Percentiles rank a stretch among this genome's conserved stretches.
phyloP scores from a whole-genome alignment of 2,888 invertebrate genomes.

The Neoscelio sp. region DNA sequence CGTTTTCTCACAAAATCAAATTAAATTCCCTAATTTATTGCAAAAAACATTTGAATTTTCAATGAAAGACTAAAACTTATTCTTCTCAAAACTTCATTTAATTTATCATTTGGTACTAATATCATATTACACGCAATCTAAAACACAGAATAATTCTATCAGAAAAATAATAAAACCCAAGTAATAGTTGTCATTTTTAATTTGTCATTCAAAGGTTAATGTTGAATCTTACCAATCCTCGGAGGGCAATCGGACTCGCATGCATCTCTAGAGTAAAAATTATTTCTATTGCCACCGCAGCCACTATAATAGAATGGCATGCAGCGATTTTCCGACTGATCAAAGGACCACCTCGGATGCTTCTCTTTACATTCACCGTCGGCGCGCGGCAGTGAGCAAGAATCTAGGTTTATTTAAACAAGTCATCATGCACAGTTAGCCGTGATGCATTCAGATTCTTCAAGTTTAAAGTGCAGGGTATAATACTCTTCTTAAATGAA shows the following conservation, averaged over 20 bases:
- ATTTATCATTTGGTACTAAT: too few relatives aligned
- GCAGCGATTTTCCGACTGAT: slow-evolving; percentile 92
- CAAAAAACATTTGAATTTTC: too few relatives aligned
- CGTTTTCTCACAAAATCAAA: too few relatives aligned
- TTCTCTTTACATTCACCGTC: slow-evolving; percentile 91
- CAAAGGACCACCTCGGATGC: slow-evolving; percentile 94
- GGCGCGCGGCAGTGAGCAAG: slow-evolving; percentile 90
- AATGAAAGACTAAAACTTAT: too few relatives aligned
- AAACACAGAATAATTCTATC: too few relatives aligned
- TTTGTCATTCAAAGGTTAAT: background rate
- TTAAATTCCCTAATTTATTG: too few relatives aligned
- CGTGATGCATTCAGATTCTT: slow-evolving; percentile 2
- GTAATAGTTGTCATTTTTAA: background rate
- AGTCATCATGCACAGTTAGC: slow-evolving; percentile 79
- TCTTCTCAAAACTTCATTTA: too few relatives aligned
- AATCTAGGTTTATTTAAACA: slow-evolving; percentile 85
- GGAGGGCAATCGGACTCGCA: slow-evolving; percentile 92
- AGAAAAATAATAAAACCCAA: background rate
- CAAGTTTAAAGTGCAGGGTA: background rate
- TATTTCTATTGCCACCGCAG: slow-evolving; percentile 95
- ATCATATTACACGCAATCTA: too few relatives aligned
- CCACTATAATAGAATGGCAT: slow-evolving; percentile 97
- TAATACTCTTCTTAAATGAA: too few relatives aligned
- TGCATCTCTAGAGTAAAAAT: slow-evolving; percentile 89
- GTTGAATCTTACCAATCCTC: slow-evolving; percentile 88